Conservation (phyloP, 2,888 invertebrate species). For the Caenorhabditis plicata region DNA sequence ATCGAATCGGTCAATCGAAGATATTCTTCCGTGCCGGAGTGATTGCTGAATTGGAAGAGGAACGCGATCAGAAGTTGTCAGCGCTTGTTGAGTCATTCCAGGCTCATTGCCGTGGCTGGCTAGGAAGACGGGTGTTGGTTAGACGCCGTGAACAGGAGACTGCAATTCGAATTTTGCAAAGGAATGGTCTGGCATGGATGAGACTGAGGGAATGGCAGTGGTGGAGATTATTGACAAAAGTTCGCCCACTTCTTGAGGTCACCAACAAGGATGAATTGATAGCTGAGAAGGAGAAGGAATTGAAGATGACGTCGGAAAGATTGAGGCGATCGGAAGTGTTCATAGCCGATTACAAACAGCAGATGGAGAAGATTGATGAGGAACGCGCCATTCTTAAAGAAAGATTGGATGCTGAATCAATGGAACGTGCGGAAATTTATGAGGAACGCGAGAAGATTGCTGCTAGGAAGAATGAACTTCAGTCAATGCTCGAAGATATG, state of each 20-base stretch:
- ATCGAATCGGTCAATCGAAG: slow-evolving; percentile 96
- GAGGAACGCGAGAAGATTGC: slow-evolving; percentile 67
- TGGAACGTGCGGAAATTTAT: slow-evolving; percentile 94
- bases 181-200: slow-evolving; percentile 96
- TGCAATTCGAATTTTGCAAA: slow-evolving; percentile 94
- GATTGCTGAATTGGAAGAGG: slow-evolving; percentile 95
- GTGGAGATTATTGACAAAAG: slow-evolving; percentile 98
- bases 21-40: slow-evolving; percentile 99
- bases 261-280: slow-evolving; percentile 98
- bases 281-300: slow-evolving; percentile 92
- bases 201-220: slow-evolving; percentile 99
- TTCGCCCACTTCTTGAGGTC: slow-evolving; percentile 87
- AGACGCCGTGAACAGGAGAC: slow-evolving; percentile 91
- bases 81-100: slow-evolving; percentile 96
- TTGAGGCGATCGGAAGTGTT: slow-evolving; percentile 42
- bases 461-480: slow-evolving; percentile 22
- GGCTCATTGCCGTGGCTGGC: slow-evolving; percentile 79
- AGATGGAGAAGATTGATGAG: slow-evolving; percentile 73
- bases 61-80: slow-evolving; percentile 88
- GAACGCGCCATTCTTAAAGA: slow-evolving; percentile 92
- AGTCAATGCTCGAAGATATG: slow-evolving; percentile 12
- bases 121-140: slow-evolving; percentile 85
- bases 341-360: slow-evolving; percentile 28
- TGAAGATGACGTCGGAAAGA: slow-evolving; percentile 68
- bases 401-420: slow-evolving; percentile 76